Base-by-base conservation (phyloP, 1,140 invertebrate genomes). In the Andrena cerasifolii region DNA sequence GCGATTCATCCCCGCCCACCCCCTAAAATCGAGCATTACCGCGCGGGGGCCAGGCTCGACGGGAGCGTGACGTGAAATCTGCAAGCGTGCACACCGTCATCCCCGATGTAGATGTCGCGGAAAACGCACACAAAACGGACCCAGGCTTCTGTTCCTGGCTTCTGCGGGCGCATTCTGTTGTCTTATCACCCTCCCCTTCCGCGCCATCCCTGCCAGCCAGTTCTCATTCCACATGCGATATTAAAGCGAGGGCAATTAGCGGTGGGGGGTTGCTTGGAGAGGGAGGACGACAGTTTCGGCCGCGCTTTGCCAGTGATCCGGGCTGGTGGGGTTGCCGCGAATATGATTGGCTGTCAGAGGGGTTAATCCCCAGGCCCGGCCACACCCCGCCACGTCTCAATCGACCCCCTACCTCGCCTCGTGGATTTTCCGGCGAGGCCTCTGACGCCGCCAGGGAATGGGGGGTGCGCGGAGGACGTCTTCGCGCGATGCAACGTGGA, bases 241-340 rank as follows among this genome's bases (percentile, higher is more conserved):
- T 88, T 88, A 88, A 88, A 88, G 79, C 81, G 59, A 75, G 62
- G 87, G 85, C 87, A 88, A 88, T 88, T 88, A 88, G 80, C 84
- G 73, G 80, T 77, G 79, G 84, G 86, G n/a, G 86, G 80, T 83
- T 84, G 73, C 72, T 16, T 26, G 53, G 43, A 40, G 73, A 59
- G 71, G 66, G 80, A 58, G 75, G 59, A 78, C 83, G 81, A 86
- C 72, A 75, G 84, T 86, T 84, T 78, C 70, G 72, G 74, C 71
- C 36, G 73, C 10, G 77, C 65, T 83, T 71, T 81, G 47, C 63
- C 71, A 62, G 73, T 70, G 79, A 51, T 66, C 36, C 59, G 8
- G n/a, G 31, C 51, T 80, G 87, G 86, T 88, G 87, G 87, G 87
- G 86, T 24, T 71, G 59, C 75, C 82, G 63, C 54, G 78, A 51